Evolutionary conservation across 2,888 invertebrate species (phyloP).

Genomic region (Lamproptera curius): DNA sequence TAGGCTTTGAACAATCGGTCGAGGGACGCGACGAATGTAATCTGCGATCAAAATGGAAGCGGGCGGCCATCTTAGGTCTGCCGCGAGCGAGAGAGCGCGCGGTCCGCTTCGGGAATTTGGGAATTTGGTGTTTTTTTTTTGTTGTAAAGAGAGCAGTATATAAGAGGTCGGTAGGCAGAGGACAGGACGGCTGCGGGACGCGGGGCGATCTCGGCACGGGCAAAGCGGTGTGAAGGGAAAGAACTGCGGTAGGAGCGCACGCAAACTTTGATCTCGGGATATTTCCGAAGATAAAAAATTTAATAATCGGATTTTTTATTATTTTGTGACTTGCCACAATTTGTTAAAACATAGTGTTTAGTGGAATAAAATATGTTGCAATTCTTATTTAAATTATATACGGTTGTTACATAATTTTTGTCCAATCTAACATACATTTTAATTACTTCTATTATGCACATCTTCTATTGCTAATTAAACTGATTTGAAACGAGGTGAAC

Average conservation of each 20-base stretch:
- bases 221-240: conserved; percentile 77
- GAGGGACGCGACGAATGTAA: conserved; percentile 64
- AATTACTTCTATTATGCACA: too few relatives aligned
- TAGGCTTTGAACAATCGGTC: conserved; percentile 64
- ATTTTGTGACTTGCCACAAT: too few relatives aligned
- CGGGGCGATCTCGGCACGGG: conserved; percentile 68
- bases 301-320: too few relatives aligned
- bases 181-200: conserved; percentile 48
- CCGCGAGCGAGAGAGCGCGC: conserved; percentile 69
- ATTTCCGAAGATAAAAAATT: conserved; percentile 44
- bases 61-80: conserved; percentile 74
- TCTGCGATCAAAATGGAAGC: conserved; percentile 77
- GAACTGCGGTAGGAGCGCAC: conserved; percentile 49
- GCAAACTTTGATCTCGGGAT: conserved; percentile 38
- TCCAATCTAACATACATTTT: too few relatives aligned
- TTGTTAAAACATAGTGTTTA: too few relatives aligned
- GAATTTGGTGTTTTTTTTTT: conserved; percentile 76
- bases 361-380: too few relatives aligned
- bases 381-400: too few relatives aligned
- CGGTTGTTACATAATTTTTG: too few relatives aligned
- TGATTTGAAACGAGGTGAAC: background rate
- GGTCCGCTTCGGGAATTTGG: conserved; percentile 74
- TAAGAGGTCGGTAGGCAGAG: conserved; percentile 74
- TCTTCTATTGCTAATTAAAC: too few relatives aligned
- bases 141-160: conserved; percentile 77